Conservation (phyloP, 2,113 vertebrate genomes). For the Romanogobio albipinnatus region DNA sequence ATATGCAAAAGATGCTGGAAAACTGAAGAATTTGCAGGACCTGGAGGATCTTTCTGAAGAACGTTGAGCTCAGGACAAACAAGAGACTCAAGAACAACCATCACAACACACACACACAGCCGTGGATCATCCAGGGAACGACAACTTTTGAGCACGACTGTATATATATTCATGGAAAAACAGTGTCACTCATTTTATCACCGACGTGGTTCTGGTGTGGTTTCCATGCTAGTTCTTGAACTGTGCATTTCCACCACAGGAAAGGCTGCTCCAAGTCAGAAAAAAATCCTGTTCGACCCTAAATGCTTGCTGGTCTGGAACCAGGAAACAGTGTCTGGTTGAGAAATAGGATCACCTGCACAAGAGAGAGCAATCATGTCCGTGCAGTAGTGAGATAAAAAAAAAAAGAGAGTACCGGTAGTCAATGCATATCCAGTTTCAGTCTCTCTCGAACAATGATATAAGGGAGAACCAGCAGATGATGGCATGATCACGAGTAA, state of each 20-base stretch:
- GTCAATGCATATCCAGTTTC: background rate
- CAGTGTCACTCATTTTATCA: background rate
- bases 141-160: too few relatives aligned
- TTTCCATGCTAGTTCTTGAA: background rate
- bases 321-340: background rate
- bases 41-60: too few relatives aligned
- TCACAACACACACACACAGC: too few relatives aligned
- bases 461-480: background rate
- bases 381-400: background rate
- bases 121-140: too few relatives aligned
- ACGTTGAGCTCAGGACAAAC: too few relatives aligned
- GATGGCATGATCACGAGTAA: background rate
- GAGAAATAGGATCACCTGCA: constrained; percentile 4
- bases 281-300: background rate
- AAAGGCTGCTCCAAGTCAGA: background rate
- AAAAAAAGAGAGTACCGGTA: background rate
- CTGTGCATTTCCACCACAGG: background rate
- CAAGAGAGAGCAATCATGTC: background rate
- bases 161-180: background rate
- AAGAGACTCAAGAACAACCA: too few relatives aligned
- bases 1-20: too few relatives aligned
- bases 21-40: too few relatives aligned
- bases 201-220: background rate
- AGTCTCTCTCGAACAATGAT: background rate
- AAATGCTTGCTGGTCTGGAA: background rate